Conservation (phyloP, 1,140 invertebrate genomes). For the Bactericera cockerelli region DNA sequence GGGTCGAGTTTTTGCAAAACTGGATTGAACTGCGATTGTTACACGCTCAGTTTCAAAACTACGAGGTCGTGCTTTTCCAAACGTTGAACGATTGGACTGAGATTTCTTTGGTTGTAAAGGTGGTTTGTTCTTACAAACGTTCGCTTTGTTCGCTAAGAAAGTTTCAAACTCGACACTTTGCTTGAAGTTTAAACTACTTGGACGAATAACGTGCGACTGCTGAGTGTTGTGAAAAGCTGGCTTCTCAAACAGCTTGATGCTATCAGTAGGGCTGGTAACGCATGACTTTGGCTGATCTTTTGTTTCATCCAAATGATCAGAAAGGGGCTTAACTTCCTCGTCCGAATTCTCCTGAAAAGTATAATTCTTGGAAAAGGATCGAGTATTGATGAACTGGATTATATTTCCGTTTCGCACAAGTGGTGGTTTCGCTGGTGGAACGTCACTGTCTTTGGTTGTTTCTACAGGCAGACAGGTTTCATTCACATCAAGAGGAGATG, state of each 20-base stretch:
- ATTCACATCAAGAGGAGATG: neutral
- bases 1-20: neutral
- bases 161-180: neutral
- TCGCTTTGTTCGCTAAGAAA: neutral
- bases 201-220: neutral
- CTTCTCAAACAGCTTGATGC: neutral
- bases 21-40: neutral
- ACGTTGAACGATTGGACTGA: neutral
- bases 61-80: neutral
- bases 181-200: neutral
- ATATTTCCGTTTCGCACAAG: neutral
- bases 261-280: neutral
- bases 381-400: neutral
- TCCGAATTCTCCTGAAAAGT: neutral
- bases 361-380: neutral
- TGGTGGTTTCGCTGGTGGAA: neutral
- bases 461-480: neutral
- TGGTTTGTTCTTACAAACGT: conserved; percentile 1
- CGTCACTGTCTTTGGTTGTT: neutral
- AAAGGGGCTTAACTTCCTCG: neutral
- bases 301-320: neutral
- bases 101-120: neutral
- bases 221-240: neutral
- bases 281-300: neutral
- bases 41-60: neutral